These are phyloP conservation scores for Todiramphus saurophagus DNA, from an alignment of 2,113 vertebrate genomes.

Conservation along the genomic window DNA sequence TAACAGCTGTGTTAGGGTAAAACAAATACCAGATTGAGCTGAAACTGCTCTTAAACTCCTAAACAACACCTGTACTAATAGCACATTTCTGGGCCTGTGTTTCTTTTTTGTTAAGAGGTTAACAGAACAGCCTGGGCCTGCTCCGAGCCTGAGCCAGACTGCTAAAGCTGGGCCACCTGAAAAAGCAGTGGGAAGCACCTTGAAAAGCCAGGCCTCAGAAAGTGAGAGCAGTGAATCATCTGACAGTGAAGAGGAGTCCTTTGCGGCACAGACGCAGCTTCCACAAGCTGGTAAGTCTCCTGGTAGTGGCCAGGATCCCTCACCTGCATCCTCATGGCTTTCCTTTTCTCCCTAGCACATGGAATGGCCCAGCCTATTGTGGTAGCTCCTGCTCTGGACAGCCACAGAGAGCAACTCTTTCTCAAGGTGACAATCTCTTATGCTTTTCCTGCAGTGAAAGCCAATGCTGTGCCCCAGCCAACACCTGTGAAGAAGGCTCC, in stretches of 20 bases:
- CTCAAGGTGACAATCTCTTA: background rate
- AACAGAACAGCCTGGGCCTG: constrained; percentile 46
- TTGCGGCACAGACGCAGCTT: background rate
- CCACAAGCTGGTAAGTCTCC: background rate
- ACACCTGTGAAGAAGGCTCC: background rate
- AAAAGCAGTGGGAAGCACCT: constrained; percentile 32
- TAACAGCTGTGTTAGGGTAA: background rate
- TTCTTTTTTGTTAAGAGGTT: constrained; percentile 44
- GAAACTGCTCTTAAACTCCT: background rate
- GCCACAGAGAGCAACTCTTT: background rate
- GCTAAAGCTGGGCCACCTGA: constrained; percentile 31
- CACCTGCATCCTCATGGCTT: background rate
- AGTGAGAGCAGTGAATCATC: constrained; percentile 60
- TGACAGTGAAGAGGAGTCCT: constrained; percentile 64
- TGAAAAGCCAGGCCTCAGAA: constrained; percentile 54
- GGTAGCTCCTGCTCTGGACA: background rate
- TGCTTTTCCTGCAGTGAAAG: background rate
- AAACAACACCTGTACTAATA: constrained; percentile 7
- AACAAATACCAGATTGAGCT: background rate
- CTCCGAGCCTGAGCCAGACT: constrained; percentile 57
- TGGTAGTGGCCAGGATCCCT: background rate
- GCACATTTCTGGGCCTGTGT: background rate
- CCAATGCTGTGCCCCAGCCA: background rate
- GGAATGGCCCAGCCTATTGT: background rate
- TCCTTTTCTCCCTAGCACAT: background rate